phyloP scores from a whole-genome alignment of 2,797 vertebrate species.

The Echiichthys vipera region DNA sequence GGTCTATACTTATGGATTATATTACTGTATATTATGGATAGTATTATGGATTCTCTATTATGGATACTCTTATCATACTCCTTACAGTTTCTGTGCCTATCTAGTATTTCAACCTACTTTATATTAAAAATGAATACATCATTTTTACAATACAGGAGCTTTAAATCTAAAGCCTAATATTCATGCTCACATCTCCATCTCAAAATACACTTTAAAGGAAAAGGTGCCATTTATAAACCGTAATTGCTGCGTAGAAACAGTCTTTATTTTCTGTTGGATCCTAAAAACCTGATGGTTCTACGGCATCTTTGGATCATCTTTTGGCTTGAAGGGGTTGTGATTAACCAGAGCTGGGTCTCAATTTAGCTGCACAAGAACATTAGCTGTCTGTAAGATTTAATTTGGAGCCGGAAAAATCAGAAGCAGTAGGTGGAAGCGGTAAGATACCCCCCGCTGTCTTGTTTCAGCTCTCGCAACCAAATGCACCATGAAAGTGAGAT shows the following conservation, averaged over 20 bases:
- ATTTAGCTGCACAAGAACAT: conserved; percentile 47
- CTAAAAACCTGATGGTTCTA: background rate
- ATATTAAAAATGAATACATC: too few species aligned
- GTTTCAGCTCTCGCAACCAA: conserved; percentile 22
- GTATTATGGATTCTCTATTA: too few species aligned
- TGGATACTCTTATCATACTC: too few species aligned
- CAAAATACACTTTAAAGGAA: conserved; percentile 1
- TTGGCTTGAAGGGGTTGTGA: conserved; percentile 41
- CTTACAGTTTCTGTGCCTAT: too few species aligned
- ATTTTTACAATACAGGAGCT: too few species aligned
- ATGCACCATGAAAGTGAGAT: conserved; percentile 21
- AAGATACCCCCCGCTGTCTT: conserved; percentile 37
- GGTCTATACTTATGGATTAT: too few species aligned
- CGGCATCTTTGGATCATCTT: conserved; percentile 5
- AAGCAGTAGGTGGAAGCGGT: conserved; percentile 40
- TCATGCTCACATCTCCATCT: background rate
- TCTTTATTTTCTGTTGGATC: background rate
- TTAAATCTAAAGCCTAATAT: background rate
- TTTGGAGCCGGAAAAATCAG: conserved; percentile 26
- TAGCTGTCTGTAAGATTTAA: conserved; percentile 42
- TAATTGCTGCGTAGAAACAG: conserved; percentile 3
- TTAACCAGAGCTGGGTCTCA: conserved; percentile 29
- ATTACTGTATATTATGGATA: too few species aligned
- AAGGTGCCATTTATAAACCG: background rate
- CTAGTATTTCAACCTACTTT: too few species aligned